Base-by-base conservation (phyloP, 2,797 vertebrate genomes). In the Bovichtus diacanthus region DNA sequence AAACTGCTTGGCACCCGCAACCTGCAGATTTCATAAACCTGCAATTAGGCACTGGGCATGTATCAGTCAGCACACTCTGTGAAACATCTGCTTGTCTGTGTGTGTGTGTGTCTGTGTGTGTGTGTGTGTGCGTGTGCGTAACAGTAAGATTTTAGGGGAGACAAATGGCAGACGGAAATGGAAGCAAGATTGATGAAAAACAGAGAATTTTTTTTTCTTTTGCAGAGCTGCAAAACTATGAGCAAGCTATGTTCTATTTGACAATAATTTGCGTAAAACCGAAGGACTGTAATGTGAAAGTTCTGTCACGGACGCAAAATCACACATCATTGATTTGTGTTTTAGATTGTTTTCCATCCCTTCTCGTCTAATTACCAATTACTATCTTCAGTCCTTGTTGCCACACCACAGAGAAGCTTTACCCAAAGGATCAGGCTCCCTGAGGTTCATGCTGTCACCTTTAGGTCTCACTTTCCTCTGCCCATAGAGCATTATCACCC, bases 41-140 rank as follows among this genome's bases (percentile, higher is more conserved):
- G 88, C 92, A 93, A 93, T 94, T 92, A 93, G 88, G 76, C 85
- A 85, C 69, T 80, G 90, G 90, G 91, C 91, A 93, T 89, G 90
- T 89, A 93, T 91, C 90, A 88, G 78, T 93, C 89, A 86, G 85
- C 70, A 41, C 78, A 76, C 84, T 83, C 74, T 83, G 82, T 81
- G 82, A 83, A 91, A 93, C 93, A 92, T 92, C 90, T 94, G 92
- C 78, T 85, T 69, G 74, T 76, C 34, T 61, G 29, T 66, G 66
- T 29, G 66, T 46, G 31, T 63, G 43, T 54, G 67, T 56, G 74
- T 60, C 61, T 50, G 72, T 78, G 76, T 58, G 68, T 59, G 19
- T 60, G 31, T 29, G 23, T 73, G 55, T 54, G 60, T 62, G 60
- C 68, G 56, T 61, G 16, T 64, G 66, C 49, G 49, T 39, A 21